Percentiles rank a stretch among this genome's conserved stretches.
phyloP scores from a whole-genome alignment of 2,113 vertebrate genomes.

The Cryptotis parvus region DNA sequence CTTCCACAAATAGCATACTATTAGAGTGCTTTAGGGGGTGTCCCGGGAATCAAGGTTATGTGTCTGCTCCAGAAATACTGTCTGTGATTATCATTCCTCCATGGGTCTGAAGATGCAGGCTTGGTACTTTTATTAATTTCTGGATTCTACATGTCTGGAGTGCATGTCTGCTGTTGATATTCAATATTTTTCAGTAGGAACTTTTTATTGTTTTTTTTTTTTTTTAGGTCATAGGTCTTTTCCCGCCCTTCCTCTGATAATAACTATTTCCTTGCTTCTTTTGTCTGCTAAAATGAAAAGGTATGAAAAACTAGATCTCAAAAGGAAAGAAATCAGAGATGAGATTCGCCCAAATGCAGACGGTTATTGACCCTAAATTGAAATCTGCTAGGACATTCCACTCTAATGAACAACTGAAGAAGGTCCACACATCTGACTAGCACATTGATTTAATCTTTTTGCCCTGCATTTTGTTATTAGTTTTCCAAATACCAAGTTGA shows the following conservation, averaged over 20 bases:
- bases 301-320: slow-evolving; percentile 60
- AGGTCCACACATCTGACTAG: background rate
- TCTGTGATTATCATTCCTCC: slow-evolving; percentile 83
- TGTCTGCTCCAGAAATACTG: slow-evolving; percentile 82
- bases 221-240: slow-evolving; percentile 44
- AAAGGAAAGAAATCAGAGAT: slow-evolving; percentile 59
- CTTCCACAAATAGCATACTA: slow-evolving; percentile 82
- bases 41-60: slow-evolving; percentile 82
- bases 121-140: slow-evolving; percentile 80
- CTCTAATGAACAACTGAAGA: background rate
- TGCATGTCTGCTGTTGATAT: slow-evolving; percentile 60
- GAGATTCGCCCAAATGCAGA: slow-evolving; percentile 54
- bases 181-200: slow-evolving; percentile 59
- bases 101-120: slow-evolving; percentile 75
- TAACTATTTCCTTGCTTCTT: slow-evolving; percentile 67
- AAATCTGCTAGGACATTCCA: slow-evolving; percentile 35
- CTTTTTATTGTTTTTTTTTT: background rate
- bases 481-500: slow-evolving; percentile 50
- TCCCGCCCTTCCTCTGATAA: slow-evolving; percentile 50
- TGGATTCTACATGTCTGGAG: slow-evolving; percentile 73
- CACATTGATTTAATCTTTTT: background rate
- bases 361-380: slow-evolving; percentile 25
- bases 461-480: background rate
- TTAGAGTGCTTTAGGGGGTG: slow-evolving; percentile 80
- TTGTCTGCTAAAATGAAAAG: slow-evolving; percentile 68